Base-by-base conservation (phyloP, 1,140 invertebrate species). In the Plutomurus gul region DNA sequence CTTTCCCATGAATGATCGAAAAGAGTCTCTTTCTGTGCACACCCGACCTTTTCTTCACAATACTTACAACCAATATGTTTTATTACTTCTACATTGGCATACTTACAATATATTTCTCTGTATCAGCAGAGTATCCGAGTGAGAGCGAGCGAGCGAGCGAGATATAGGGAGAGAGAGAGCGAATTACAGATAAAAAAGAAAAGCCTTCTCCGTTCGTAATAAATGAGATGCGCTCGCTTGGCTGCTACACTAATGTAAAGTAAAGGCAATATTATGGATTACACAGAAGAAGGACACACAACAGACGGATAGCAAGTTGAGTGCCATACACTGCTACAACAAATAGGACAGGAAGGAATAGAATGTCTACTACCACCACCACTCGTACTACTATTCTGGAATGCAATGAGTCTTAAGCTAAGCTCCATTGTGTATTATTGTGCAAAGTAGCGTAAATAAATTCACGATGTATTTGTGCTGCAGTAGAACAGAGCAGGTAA, bases 1-100 rank as follows among this genome's bases (percentile, higher is more conserved):
- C 56, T 65, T 65, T 65, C 56, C 56, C 56, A 65, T 65, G 56
- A 30, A 65, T 65, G 25, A 65, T 65, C 56, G 36, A 16, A 33
- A 65, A 65, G 20, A 56, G 11, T 56, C 16, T 65, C 27, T 65
- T 27, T 65, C 27, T 65, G 25, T 60, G 13, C 6, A 13, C 7
- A 36, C 56, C 56, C 16, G 25, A 27, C 51, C 22, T 30, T 65
- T 25, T 22, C 22, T 56, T 30, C 11, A 33, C 25, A 33, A 65
- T 65, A 51, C 25, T n/a, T n/a, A n/a, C n/a, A n/a, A n/a, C n/a
- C n/a, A n/a, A n/a, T n/a, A n/a, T n/a, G n/a, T n/a, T n/a, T n/a
- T n/a, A n/a, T n/a, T n/a, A 25, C 20, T 51, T 11, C 47, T 49
- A 49, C 47, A 49, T 49, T n/a, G n/a, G n/a, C n/a, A n/a, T n/a